Evolutionary conservation across 2,888 invertebrate species (phyloP), one percentile per base, ranked within the genome.

Genomic region (Andrena dorsata): DNA sequence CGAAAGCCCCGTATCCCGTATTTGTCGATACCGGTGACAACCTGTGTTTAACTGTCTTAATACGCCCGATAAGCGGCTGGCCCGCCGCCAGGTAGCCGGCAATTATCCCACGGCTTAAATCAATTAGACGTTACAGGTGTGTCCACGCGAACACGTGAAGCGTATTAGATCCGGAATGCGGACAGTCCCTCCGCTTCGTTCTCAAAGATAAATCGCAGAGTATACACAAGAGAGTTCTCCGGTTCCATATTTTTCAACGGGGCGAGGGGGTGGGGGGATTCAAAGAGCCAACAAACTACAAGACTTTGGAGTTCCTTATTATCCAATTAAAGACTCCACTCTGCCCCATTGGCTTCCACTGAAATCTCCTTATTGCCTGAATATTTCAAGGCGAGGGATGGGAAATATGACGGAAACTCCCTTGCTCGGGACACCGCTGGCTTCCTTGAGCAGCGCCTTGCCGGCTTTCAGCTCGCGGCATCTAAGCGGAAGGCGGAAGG

Each of bases 401-500:
- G 49, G 7, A 56, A 56, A 56, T 61, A 61, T 3, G 32, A 61
- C 41, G 41, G 41, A 41, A 16, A 16, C 41, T 41, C 41, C 41
- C 41, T 65, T 75, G 28, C 16, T 5, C 10, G n/a, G 51, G 26
- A 47, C 68, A 66, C 66, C n/a, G 32, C n/a, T 35, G 61, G 26
- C 53, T 13, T 64, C 10, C 30, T 53, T 13, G 32, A n/a, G 10
- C 49, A 32, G 8, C 49, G 60, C 53, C 51, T 80, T 26, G 47
- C 58, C 16, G n/a, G 60, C 74, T 66, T 82, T 63, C 70, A 53
- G 32, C 20, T 70, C 71, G 70, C 68, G 58, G 75, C 80, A 53
- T 66, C 66, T 65, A 80, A 80, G 68, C 76, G 76, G 82, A 82
- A 74, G 79, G 69, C 79, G 73, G 73, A 71, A 81, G 72, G 82